Conservation (phyloP, 1,140 invertebrate genomes). For the Phthorimaea operculella region DNA sequence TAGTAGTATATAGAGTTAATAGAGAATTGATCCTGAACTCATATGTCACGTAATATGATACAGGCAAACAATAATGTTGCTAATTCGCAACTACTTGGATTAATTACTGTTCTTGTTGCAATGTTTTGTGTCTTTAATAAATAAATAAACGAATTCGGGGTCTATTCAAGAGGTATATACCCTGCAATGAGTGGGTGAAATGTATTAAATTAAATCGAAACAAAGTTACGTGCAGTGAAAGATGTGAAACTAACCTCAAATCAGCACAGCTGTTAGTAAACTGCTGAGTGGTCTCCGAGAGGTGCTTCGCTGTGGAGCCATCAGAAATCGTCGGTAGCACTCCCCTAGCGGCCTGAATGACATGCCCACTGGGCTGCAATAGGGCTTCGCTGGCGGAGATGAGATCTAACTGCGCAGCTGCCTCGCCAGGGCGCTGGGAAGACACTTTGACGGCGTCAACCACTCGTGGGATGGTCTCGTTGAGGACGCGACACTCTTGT, state of each 20-base stretch:
- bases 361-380: conserved; percentile 75
- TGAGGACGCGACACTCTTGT: conserved; percentile 80
- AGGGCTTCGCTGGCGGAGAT: conserved; percentile 91
- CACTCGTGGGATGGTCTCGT: conserved; percentile 83
- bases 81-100: too few relatives aligned
- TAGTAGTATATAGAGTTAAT: too few relatives aligned
- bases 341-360: conserved; percentile 82
- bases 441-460: conserved; percentile 85
- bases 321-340: conserved; percentile 89
- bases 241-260: conserved; percentile 66
- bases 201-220: too few relatives aligned
- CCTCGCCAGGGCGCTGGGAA: conserved; percentile 76
- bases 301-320: conserved; percentile 78
- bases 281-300: conserved; percentile 77
- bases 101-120: too few relatives aligned
- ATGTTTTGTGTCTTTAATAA: too few relatives aligned
- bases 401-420: conserved; percentile 81
- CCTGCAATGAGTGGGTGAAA: too few relatives aligned
- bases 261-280: conserved; percentile 82
- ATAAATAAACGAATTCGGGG: too few relatives aligned
- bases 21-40: too few relatives aligned
- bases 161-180: too few relatives aligned
- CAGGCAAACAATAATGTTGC: too few relatives aligned
- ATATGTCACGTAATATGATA: too few relatives aligned
- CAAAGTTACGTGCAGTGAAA: too few relatives aligned